Base-by-base conservation (phyloP, 2,113 vertebrate species). In the Solenodon paradoxus region DNA sequence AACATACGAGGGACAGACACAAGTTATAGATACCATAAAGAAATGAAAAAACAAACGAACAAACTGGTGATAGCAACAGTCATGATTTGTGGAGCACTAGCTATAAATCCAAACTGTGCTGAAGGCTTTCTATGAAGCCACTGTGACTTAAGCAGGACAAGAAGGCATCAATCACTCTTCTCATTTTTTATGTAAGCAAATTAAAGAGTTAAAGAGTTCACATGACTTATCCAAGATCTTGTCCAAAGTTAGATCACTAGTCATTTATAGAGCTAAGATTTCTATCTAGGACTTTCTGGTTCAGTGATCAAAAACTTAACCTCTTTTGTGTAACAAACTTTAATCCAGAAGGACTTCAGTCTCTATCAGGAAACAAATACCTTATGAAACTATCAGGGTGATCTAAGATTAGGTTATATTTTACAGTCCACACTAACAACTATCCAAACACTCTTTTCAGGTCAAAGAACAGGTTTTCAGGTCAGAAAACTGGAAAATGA, bases 41-140 rank as follows among this genome's bases (percentile, higher is more conserved):
- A 87, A 74, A 87, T 85, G 19, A 32, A 59, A 59, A 96, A 68
- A n/a, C n/a, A n/a, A n/a, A n/a, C n/a, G n/a, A n/a, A n/a, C n/a
- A n/a, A n/a, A n/a, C n/a, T n/a, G n/a, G n/a, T 72, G 53, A 49
- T 13, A 72, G 2, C 15, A 66, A 20, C 61, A 94, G 3, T 5
- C 16, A 40, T 53, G 15, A 71, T 69, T 83, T 95, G 3, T 7
- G 81, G 49, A 81, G 9, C 16, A 40, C 72, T 71, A 72, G n/a
- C 47, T 78, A 1, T 42, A 35, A 45, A 9, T 9, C 22, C 4
- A 89, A 69, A 71, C n/a, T 42, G 19, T 78, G 28, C 32, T 78
- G n/a, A 69, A 26, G 10, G 6, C 9, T 53, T 84, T 92, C 57
- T 83, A 26, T 74, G 45, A 79, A 19, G 7, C 86, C 57, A 79